Evolutionary conservation across 1,140 invertebrate species (phyloP).

Genomic region (Subanguina moxae): DNA sequence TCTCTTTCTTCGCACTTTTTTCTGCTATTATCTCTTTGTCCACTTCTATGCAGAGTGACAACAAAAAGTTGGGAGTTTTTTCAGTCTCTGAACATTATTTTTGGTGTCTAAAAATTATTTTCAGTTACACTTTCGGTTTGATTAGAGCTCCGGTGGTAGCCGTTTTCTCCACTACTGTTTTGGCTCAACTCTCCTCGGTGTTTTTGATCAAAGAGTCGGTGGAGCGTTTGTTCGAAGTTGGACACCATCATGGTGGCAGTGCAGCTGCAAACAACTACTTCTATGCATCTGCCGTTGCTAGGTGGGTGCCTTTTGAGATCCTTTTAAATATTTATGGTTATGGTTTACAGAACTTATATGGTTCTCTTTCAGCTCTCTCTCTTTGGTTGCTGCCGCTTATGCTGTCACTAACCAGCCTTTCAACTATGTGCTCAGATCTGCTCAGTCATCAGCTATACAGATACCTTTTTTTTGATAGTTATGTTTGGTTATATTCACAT

Average conservation of each 20-base stretch:
- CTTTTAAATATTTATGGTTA: too few relatives aligned
- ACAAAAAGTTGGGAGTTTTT: slow-evolving; percentile 33
- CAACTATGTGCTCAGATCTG: slow-evolving; percentile 51
- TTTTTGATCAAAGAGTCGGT: slow-evolving; percentile 56
- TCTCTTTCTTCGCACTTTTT: slow-evolving; percentile 50
- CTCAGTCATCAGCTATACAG: slow-evolving; percentile 45
- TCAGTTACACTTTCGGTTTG: slow-evolving; percentile 51
- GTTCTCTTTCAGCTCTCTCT: slow-evolving; percentile 7
- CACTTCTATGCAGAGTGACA: slow-evolving; percentile 35
- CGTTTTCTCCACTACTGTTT: slow-evolving; percentile 56
- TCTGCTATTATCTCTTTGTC: slow-evolving; percentile 49
- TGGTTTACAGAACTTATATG: too few relatives aligned
- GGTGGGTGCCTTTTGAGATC: neutral
- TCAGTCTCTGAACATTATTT: slow-evolving; percentile 13
- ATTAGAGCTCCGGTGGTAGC: slow-evolving; percentile 53
- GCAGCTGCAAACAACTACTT: slow-evolving; percentile 38
- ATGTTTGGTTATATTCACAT: slow-evolving; percentile 8
- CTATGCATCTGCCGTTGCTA: slow-evolving; percentile 34
- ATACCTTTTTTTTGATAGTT: slow-evolving; percentile 23
- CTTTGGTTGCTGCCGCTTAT: slow-evolving; percentile 54
- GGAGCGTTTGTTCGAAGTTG: slow-evolving; percentile 51
- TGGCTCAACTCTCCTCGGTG: slow-evolving; percentile 56
- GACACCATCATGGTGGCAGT: slow-evolving; percentile 50
- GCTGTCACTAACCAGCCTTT: slow-evolving; percentile 51
- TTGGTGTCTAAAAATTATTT: slow-evolving; percentile 17